Conservation (phyloP, 2,113 vertebrate genomes). For the Podarcis muralis region DNA sequence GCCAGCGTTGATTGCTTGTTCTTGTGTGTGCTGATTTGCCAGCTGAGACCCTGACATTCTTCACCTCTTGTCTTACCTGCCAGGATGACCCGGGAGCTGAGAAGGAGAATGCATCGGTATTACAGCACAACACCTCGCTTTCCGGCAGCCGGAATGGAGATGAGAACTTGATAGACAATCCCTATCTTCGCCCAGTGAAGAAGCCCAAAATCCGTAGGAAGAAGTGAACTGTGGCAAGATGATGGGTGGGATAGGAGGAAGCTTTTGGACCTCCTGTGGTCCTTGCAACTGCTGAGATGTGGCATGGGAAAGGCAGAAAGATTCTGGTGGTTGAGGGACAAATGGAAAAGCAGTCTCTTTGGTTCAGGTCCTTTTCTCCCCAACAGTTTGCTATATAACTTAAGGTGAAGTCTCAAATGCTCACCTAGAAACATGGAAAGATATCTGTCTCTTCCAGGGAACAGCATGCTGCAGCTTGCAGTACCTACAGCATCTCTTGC, state of each 20-base stretch:
- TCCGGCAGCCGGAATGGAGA: slow-evolving; percentile 84
- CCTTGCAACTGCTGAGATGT: neutral
- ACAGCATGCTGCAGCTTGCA: neutral
- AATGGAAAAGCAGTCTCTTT: neutral
- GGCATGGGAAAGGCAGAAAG: slow-evolving; percentile 7
- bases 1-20: neutral
- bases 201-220: slow-evolving; percentile 98
- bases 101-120: slow-evolving; percentile 89
- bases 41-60: neutral
- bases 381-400: slow-evolving; percentile 10
- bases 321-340: neutral
- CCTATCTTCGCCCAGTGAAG: slow-evolving; percentile 95
- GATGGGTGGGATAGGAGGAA: neutral
- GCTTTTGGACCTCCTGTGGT: accelerated
- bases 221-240: slow-evolving; percentile 80
- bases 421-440: neutral
- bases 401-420: neutral
- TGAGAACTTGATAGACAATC: slow-evolving; percentile 94
- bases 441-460: neutral
- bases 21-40: neutral
- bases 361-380: neutral
- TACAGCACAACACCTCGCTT: slow-evolving; percentile 85
- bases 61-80: slow-evolving; percentile 20
- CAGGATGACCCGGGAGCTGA: slow-evolving; percentile 91
- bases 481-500: neutral